phyloP scores from a whole-genome alignment of 2,797 vertebrate species.

The Sebastes elongatus region DNA sequence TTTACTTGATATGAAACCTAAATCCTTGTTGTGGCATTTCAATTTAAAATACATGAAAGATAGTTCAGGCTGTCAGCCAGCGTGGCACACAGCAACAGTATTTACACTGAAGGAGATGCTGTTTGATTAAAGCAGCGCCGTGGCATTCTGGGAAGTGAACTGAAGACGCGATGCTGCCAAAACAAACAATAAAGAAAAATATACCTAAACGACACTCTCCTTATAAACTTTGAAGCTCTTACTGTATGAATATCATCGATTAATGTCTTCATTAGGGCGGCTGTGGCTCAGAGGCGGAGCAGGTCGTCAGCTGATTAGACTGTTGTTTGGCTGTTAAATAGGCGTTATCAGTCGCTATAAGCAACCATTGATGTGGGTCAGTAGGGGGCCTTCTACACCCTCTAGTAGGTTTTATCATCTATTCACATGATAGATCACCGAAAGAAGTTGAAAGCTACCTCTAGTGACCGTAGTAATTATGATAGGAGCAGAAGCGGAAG shows the following conservation, averaged over 20 bases:
- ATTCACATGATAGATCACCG: too few relatives aligned
- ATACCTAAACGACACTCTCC: not conserved
- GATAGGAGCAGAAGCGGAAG: too few relatives aligned
- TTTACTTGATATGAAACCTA: conserved; percentile 16
- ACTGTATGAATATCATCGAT: not conserved
- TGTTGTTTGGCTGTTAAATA: too few relatives aligned
- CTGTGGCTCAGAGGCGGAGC: too few relatives aligned
- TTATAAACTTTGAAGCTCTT: not conserved
- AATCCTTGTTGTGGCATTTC: conserved; percentile 46
- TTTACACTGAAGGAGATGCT: not conserved
- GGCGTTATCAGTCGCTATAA: too few relatives aligned
- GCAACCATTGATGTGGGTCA: too few relatives aligned
- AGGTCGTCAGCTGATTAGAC: too few relatives aligned
- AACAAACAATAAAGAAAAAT: not conserved
- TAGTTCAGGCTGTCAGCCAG: not conserved
- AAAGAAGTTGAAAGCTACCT: too few relatives aligned
- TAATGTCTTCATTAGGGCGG: too few relatives aligned
- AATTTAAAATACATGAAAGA: conserved; percentile 29
- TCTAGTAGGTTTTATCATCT: too few relatives aligned
- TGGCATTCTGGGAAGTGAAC: not conserved
- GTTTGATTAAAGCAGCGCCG: conserved; percentile 13
- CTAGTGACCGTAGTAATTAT: too few relatives aligned
- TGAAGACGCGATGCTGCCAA: not conserved
- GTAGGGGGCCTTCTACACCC: too few relatives aligned
- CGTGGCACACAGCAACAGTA: not conserved